Evolutionary conservation across 2,797 vertebrate species (phyloP).

Genomic region (Clarias laeviceps): DNA sequence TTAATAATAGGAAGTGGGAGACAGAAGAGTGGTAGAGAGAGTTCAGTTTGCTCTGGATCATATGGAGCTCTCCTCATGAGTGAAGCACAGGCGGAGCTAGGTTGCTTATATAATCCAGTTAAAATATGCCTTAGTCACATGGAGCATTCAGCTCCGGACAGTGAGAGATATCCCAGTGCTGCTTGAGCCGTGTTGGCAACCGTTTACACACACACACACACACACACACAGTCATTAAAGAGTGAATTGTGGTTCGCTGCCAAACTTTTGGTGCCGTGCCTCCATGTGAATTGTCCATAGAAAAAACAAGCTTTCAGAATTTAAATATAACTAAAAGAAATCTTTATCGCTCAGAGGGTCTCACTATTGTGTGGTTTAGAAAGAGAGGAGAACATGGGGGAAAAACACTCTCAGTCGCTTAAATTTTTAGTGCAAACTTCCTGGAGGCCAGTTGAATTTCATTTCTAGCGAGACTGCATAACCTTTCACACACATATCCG

Average conservation of each 20-base stretch:
- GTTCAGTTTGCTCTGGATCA: slow-evolving; percentile 69
- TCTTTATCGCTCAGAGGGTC: slow-evolving; percentile 23
- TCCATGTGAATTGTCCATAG: slow-evolving; percentile 71
- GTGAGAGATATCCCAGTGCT: slow-evolving; percentile 74
- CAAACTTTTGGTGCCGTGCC: slow-evolving; percentile 69
- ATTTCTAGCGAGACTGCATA: slow-evolving; percentile 63
- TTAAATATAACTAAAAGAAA: slow-evolving; percentile 74
- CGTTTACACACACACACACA: slow-evolving; percentile 53
- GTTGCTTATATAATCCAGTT: slow-evolving; percentile 81
- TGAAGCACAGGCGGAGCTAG: slow-evolving; percentile 69
- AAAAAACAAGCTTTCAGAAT: slow-evolving; percentile 65
- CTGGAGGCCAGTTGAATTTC: slow-evolving; percentile 58
- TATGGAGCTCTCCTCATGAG: slow-evolving; percentile 71
- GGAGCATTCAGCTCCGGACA: slow-evolving; percentile 73
- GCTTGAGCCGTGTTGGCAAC: slow-evolving; percentile 73
- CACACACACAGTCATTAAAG: slow-evolving; percentile 53
- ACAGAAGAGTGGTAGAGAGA: slow-evolving; percentile 61
- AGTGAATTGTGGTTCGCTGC: slow-evolving; percentile 69
- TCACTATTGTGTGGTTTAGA: slow-evolving; percentile 51
- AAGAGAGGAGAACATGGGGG: slow-evolving; percentile 41
- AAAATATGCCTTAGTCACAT: slow-evolving; percentile 82
- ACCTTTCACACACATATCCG: slow-evolving; percentile 58
- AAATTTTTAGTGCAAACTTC: slow-evolving; percentile 64
- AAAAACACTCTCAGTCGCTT: slow-evolving; percentile 69
- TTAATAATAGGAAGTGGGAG: slow-evolving; percentile 52